Evolutionary conservation across 2,113 vertebrate genomes (phyloP), one percentile per base, ranked within the genome.

Genomic region (Vanacampus margaritifer): DNA sequence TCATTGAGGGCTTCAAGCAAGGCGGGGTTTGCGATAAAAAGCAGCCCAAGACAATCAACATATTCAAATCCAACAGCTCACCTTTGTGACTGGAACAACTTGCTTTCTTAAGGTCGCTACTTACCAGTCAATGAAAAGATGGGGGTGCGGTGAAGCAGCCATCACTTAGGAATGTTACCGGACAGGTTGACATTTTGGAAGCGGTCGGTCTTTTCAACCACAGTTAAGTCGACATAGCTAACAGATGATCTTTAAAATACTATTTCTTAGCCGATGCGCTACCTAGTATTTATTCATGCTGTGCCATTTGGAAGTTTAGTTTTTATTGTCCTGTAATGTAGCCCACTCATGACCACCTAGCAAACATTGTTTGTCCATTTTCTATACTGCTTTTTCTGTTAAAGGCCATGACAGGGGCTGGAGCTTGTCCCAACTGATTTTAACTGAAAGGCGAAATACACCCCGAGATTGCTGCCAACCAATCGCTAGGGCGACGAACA

Each of bases 141-240:
- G 5, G 6, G 13, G 36, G 11, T n/a, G 54, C 60, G 26, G 59
- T 45, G 50, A 65, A 5, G 32, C 23, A 60, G 37, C 32, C 41
- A 56, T 53, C 39, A 53, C 5, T 45, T 3, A 58, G 45, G 68
- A 86, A 81, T 83, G 87, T 64, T 51, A 72, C 72, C 21, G 12
- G 65, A 81, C 78, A 46, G 67, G 85, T 78, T 75, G 23, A 8
- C 28, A 28, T 26, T 21, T 50, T 67, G 73, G 36, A 78, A 74
- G 74, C 75, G 54, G 76, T 12, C n/a, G 11, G 5, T n/a, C 13
- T 24, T 43, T 62, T 62, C 37, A 16, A 24, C 37, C 37, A 41
- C 60, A 10, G n/a, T 17, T 24, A 45, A 75, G 36, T 39, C 53
- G 68, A 62, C 84, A 84, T 83, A 78, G 81, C 82, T 56, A 51